Base-by-base conservation (phyloP, 2,113 vertebrate species). In the Dolichallabes microphthalmus region DNA sequence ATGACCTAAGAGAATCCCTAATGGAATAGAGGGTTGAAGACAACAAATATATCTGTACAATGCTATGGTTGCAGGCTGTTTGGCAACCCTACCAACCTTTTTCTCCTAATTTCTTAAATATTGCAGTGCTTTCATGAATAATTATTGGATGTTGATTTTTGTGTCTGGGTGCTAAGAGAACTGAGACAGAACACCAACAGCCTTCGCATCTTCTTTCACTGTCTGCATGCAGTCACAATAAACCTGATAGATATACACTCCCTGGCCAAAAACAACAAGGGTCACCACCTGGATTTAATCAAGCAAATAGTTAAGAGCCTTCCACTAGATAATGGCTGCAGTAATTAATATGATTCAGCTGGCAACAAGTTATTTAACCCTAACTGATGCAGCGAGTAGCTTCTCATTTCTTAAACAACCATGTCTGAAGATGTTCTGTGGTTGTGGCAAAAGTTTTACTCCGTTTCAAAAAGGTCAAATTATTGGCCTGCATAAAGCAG, bases 81-180 rank as follows among this genome's bases (percentile, higher is more conserved):
- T 77, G 27, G 15, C 25, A 76, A 76, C 14, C 25, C 2, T 27
- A 27, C 17, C 73, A n/a, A 74, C 7, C 52, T 57, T 27, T 77
- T 57, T 2, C 12, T 52, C 13, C 6, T 57, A 77, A 19, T 57
- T 57, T 77, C 52, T 77, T 1, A 64, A 64, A 35, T 53, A 75
- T 63, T 53, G 50, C 30, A 32, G 25, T 53, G 73, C 32, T 84
- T 63, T 83, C 57, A 58, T 63, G 35, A 52, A 52, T 76, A 76
- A 30, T 64, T 15, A 61, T 20, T 83, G 57, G 57, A 61, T 84
- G 55, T 52, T 75, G 58, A 1, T 30, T 57, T 57, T 50, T 77
- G 71, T 77, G 60, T 32, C 17, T 64, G 58, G 27, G 45, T 64
- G 39, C 5, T 63, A 30, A 63, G 12, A 53, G 20, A 83, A 10